These are phyloP conservation scores for Notechis scutatus DNA, from an alignment of 2,113 vertebrate genomes.

Conservation along the genomic window DNA sequence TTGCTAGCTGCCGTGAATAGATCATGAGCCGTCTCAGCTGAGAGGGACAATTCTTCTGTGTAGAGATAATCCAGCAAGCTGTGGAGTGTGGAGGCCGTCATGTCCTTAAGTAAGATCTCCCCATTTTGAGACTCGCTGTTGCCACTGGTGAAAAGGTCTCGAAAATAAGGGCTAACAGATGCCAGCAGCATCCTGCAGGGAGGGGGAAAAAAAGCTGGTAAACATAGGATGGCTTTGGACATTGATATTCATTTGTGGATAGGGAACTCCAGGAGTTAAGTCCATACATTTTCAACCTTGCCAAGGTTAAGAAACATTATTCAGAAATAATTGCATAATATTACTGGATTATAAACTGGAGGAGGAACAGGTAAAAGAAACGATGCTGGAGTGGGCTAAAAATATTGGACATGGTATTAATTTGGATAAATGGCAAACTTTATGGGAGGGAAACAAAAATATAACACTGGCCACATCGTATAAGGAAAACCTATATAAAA, in stretches of 20 bases:
- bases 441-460: too few species aligned
- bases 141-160: conserved; percentile 78
- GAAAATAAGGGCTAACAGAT: conserved; percentile 78
- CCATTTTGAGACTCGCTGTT: conserved; percentile 75
- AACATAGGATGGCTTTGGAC: background rate
- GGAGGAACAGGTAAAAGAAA: too few species aligned
- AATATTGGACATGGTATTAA: too few species aligned
- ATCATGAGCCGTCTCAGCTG: conserved; percentile 76
- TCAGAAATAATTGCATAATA: background rate
- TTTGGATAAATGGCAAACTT: too few species aligned
- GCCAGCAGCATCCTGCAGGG: conserved; percentile 73
- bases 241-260: background rate
- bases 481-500: too few species aligned
- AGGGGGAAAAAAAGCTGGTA: background rate
- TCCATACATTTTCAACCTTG: background rate
- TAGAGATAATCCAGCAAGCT: conserved; percentile 78
- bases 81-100: conserved; percentile 76
- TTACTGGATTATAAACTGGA: too few species aligned
- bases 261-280: background rate
- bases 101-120: conserved; percentile 76
- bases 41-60: conserved; percentile 76
- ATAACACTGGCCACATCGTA: too few species aligned
- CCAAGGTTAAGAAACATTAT: background rate
- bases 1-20: conserved; percentile 77
- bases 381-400: too few species aligned